Evolutionary conservation across 2,888 invertebrate genomes (phyloP).

Genomic region (Apodemia hepburni): DNA sequence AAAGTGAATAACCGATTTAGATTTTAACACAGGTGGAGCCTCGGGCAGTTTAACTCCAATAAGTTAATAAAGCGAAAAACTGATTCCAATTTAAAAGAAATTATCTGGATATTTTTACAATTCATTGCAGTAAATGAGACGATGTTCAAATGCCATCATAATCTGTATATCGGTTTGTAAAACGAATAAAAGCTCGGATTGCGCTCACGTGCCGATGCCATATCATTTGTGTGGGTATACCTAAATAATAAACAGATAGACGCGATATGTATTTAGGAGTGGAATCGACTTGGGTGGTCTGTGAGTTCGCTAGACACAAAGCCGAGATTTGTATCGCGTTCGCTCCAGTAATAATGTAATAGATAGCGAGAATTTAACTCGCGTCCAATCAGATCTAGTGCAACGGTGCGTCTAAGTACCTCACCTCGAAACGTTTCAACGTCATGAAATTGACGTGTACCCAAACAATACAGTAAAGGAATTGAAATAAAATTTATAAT

Average conservation of each 20-base stretch:
- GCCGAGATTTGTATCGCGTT: conserved; percentile 64
- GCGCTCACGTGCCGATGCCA: conserved; percentile 41
- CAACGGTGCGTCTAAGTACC: conserved; percentile 61
- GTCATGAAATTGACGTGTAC: conserved; percentile 38
- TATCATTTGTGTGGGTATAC: conserved; percentile 41
- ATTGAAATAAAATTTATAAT: background rate
- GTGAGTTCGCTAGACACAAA: conserved; percentile 48
- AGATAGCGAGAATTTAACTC: conserved; percentile 54
- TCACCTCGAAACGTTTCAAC: conserved; percentile 52
- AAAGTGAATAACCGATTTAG: too few relatives aligned
- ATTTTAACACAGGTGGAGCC: too few relatives aligned
- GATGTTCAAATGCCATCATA: conserved; percentile 53
- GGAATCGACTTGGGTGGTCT: conserved; percentile 69
- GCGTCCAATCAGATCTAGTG: conserved; percentile 69
- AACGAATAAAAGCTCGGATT: conserved; percentile 48
- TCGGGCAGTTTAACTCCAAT: too few relatives aligned
- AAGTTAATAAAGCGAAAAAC: too few relatives aligned
- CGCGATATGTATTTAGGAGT: conserved; percentile 62
- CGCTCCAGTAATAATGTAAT: conserved; percentile 71
- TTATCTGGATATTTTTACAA: background rate
- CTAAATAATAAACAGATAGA: conserved; percentile 64
- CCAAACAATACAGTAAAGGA: background rate
- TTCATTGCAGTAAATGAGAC: conserved; percentile 43
- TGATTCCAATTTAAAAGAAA: too few relatives aligned
- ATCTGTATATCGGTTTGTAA: conserved; percentile 45